Base-by-base conservation (phyloP, 2,797 vertebrate species). In the Periophthalmus magnuspinnatus region DNA sequence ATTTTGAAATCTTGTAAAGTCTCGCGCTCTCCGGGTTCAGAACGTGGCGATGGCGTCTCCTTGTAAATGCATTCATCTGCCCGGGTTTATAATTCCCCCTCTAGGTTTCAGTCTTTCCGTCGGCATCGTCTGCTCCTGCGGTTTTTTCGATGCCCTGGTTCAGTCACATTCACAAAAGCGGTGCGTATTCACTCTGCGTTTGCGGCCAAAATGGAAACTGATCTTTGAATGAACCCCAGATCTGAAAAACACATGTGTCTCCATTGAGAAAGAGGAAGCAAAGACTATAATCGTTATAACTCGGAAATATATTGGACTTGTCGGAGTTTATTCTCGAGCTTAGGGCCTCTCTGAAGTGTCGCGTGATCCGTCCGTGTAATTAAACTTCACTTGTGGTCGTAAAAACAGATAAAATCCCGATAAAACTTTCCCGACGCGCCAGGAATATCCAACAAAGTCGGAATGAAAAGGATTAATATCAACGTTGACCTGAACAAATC, bases 1-100 rank as follows among this genome's bases (percentile, higher is more conserved):
- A 89, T 93, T 90, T 75, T 66, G 80, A 75, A 79, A 81, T 33
- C 84, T 85, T 82, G 79, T 93, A 90, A 94, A 92, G 82, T 68
- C 65, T 85, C 65, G 74, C 74, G 78, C 77, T 45, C 41, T 14
- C 81, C 75, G 81, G 17, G 34, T 19, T 72, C 72, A 80, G 88
- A 89, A 91, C 79, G 85, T 71, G 85, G 82, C 84, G 86, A 91
- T 75, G 79, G 58, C 74, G 32, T 34, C 81, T 77, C 70, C 89
- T 90, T 90, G 81, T 90, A 90, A 90, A 92, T 88, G 10, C 80
- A 89, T 91, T 90, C 81, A 90, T 88, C 85, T 85, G 68, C 80
- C 77, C 70, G n/a, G 73, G 75, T 77, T 82, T 87, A 89, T 81
- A 74, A 83, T 81, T n/a, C 85, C 77, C 8, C 71, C 76, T 74